Conservation (phyloP, 2,888 invertebrate genomes). For the Gastracanthus pulcherrimus region DNA sequence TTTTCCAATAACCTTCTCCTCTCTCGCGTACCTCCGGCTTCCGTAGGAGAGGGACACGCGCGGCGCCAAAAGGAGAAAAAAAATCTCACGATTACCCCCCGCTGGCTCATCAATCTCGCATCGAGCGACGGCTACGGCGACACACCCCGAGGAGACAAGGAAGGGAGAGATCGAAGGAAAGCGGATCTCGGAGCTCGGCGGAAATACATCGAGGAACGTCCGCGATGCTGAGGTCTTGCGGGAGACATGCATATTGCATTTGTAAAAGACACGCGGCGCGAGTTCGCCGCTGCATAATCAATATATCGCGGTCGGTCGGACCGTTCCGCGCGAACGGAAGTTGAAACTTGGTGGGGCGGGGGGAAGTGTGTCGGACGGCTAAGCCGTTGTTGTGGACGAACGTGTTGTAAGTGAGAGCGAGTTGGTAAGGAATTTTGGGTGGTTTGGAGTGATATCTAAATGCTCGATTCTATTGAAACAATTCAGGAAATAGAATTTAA, state of each 20-base stretch:
- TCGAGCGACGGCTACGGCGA: neutral
- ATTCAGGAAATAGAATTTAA: no score
- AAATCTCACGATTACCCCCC: neutral
- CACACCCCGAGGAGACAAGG: no score
- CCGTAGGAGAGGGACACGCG: no score
- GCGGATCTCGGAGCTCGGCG: neutral
- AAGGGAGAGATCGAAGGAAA: neutral
- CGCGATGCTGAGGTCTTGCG: neutral
- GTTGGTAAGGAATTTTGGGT: no score
- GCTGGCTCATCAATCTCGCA: neutral
- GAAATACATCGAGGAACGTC: neutral
- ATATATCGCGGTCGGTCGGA: constrained; percentile 22
- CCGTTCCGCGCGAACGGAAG: constrained; percentile 5
- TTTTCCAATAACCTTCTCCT: constrained; percentile 14
- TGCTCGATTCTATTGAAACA: no score
- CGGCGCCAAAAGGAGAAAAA: neutral
- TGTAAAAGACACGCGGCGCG: neutral
- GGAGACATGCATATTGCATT: neutral
- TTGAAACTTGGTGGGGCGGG: neutral
- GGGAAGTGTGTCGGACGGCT: no score
- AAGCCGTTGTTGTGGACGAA: no score
- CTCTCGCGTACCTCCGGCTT: no score
- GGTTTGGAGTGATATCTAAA: no score
- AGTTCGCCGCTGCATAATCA: constrained; percentile 14
- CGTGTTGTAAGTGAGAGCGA: no score